Base-by-base conservation (phyloP, 2,797 vertebrate species). In the Galago senegalensis region DNA sequence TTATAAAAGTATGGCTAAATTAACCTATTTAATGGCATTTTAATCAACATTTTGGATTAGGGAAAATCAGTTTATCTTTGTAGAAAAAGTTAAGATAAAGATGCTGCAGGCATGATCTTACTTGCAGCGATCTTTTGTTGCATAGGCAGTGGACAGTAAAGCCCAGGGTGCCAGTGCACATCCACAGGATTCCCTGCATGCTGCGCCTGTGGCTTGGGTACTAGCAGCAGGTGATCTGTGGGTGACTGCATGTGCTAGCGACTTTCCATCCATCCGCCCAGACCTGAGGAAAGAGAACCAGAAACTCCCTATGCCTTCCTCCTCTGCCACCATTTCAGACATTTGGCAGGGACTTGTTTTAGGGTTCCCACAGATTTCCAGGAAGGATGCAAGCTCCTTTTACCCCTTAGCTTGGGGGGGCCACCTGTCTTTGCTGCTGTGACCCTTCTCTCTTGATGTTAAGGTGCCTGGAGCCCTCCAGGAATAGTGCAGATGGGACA, bases 401-500 rank as follows among this genome's bases (percentile, higher is more conserved):
- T 40, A 7, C 75, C 76, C 75, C 84, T 46, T 86, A 37, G 40
- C 82, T 79, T 61, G 18, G 82, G 70, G 76, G 16, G 53, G 73
- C 83, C 87, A 84, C 72, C 84, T 93, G 87, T 88, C 43, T 89
- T 53, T 37, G 91, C 70, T 10, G 11, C 1, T n/a, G 85, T n/a
- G 86, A 69, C 63, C 76, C 65, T 93, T 86, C 75, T 94, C 93
- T 63, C 94, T 96, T 97, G 95, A 97, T 94, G 94, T 96, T 96
- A 61, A 85, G 49, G 96, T 75, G 69, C 86, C 89, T 92, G 87
- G 89, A 87, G 96, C 85, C 63, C 2, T 97, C 98, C 96, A 79
- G 89, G 89, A 97, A 98, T 96, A 97, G 97, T 89, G 81, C 97
- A 88, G 97, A 97, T 89, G 96, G 97, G 84, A 65, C 96, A 31